Evolutionary conservation across 2,888 invertebrate genomes (phyloP).

Genomic region (Hermaeophaga mercurialis): DNA sequence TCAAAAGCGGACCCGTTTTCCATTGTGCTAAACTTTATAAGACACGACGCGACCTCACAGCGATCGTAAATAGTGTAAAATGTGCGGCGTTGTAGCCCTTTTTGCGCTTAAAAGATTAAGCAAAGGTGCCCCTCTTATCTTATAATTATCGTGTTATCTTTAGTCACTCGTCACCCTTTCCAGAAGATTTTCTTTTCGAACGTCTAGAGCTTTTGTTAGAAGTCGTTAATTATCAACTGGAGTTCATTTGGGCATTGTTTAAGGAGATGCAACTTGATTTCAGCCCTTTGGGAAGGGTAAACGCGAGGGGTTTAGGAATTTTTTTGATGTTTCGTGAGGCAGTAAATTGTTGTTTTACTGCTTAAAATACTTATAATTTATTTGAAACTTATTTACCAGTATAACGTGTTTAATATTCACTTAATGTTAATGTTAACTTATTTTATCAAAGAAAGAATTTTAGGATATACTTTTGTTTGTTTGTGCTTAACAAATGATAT

Average conservation of each 20-base stretch:
- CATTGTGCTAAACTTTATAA: constrained; percentile 46
- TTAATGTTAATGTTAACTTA: too few relatives aligned
- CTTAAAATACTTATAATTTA: too few relatives aligned
- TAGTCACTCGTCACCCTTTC: constrained; percentile 40
- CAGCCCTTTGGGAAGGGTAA: constrained; percentile 1
- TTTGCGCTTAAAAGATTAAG: constrained; percentile 54
- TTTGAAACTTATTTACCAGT: too few relatives aligned
- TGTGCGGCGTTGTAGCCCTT: constrained; percentile 51
- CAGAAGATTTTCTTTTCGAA: constrained; percentile 25
- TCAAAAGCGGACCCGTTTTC: constrained; percentile 26
- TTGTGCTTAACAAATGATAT: too few relatives aligned
- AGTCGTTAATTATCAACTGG: constrained; percentile 31
- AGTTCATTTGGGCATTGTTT: constrained; percentile 27
- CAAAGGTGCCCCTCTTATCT: constrained; percentile 50
- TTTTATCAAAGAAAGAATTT: too few relatives aligned
- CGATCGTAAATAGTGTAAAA: constrained; percentile 54
- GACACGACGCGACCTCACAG: constrained; percentile 46
- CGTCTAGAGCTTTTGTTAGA: constrained; percentile 22
- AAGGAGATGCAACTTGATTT: constrained; percentile 27
- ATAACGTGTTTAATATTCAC: too few relatives aligned
- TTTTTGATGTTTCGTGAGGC: constrained; percentile 15
- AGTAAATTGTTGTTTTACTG: constrained; percentile 6
- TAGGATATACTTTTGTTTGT: too few relatives aligned
- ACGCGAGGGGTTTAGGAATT: constrained; percentile 7
- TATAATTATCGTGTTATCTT: constrained; percentile 46